phyloP scores from a whole-genome alignment of 2,797 vertebrate species.

The Vireo griseus region DNA sequence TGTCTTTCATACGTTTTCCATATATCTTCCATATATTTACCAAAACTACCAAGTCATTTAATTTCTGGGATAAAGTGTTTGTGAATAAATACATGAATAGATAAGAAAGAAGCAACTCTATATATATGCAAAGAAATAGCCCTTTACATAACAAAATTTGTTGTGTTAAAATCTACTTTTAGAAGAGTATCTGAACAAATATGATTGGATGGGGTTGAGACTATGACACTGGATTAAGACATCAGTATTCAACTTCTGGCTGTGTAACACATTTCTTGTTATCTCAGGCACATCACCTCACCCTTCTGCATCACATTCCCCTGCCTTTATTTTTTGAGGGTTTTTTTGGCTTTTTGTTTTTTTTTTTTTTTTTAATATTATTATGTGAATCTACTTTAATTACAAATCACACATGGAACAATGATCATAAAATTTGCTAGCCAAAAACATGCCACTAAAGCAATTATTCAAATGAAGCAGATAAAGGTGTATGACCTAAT shows the following conservation, averaged over 20 bases:
- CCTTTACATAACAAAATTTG: neutral
- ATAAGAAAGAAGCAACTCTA: neutral
- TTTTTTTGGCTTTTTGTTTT: too few species aligned
- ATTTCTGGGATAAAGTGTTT: neutral
- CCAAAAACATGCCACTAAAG: neutral
- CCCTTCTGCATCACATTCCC: neutral
- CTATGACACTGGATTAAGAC: neutral
- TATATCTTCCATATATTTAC: neutral
- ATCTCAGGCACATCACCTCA: neutral
- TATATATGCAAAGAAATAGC: neutral
- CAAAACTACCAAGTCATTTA: neutral
- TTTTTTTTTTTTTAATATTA: neutral
- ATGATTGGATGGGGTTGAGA: neutral
- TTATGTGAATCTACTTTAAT: neutral
- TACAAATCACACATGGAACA: neutral
- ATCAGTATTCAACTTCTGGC: neutral
- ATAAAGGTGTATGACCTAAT: neutral
- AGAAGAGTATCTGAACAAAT: neutral
- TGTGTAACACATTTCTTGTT: neutral
- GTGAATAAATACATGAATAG: neutral
- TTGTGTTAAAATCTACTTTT: neutral
- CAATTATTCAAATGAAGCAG: neutral
- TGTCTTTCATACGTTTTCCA: neutral
- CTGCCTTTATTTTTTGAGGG: too few species aligned
- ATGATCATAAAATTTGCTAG: neutral